Evolutionary conservation across 2,113 vertebrate genomes (phyloP).

Genomic region (Ibidorhyncha struthersii): DNA sequence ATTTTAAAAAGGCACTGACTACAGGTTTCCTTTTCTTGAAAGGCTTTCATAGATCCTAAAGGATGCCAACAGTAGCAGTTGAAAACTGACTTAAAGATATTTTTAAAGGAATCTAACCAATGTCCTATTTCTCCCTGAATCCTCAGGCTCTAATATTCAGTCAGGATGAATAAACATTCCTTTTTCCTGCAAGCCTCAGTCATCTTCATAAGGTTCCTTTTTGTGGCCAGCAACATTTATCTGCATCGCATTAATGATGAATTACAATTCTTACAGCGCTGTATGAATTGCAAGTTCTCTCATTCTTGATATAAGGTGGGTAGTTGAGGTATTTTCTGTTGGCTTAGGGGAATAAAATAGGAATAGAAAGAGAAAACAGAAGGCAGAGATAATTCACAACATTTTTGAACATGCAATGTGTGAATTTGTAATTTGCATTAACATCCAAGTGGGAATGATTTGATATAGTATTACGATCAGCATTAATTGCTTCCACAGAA

Average conservation of each 20-base stretch:
- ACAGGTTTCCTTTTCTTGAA: background rate
- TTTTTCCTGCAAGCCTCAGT: background rate
- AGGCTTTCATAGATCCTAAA: background rate
- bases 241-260: slow-evolving; percentile 32
- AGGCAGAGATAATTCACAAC: background rate
- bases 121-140: background rate
- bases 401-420: background rate
- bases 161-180: slow-evolving; percentile 3
- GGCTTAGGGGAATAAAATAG: background rate
- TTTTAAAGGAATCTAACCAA: background rate
- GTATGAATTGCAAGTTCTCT: background rate
- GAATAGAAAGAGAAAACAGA: background rate
- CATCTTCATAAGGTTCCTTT: slow-evolving; percentile 1
- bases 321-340: background rate
- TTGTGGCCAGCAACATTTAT: background rate
- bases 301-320: background rate
- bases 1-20: background rate
- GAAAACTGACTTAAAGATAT: background rate
- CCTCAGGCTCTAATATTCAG: background rate
- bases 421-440: slow-evolving; percentile 21
- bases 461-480: background rate
- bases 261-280: background rate
- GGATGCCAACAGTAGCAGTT: background rate
- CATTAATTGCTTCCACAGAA: background rate
- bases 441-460: background rate